phyloP scores from a whole-genome alignment of 2,888 invertebrate species.

The Crioceris asparagi region DNA sequence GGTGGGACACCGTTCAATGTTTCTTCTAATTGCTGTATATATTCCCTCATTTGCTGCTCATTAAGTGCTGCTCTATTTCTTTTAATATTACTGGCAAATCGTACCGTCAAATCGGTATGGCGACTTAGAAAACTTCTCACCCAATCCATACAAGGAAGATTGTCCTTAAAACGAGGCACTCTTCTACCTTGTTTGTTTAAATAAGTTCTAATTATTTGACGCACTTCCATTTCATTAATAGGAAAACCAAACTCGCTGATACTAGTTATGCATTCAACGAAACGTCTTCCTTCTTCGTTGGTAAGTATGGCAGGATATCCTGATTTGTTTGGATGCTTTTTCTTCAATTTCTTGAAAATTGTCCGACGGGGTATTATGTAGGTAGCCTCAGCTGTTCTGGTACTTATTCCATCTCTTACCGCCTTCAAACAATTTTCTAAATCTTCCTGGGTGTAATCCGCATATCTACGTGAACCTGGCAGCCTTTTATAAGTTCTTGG shows the following conservation, averaged over 20 bases:
- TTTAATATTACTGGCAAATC: slow-evolving; percentile 1
- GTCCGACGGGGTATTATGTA: slow-evolving; percentile 5
- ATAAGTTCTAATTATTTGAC: slow-evolving; percentile 2
- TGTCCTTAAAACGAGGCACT: slow-evolving; percentile 4
- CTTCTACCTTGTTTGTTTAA: slow-evolving; percentile 3
- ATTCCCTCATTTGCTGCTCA: no score
- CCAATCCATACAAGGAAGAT: slow-evolving; percentile 5
- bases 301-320: slow-evolving; percentile 3
- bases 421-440: slow-evolving; percentile 3
- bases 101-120: slow-evolving; percentile 2
- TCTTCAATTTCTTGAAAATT: slow-evolving; percentile 3
- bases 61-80: background rate
- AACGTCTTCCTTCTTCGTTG: slow-evolving; percentile 1
- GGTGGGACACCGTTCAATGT: background rate
- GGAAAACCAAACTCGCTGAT: slow-evolving; percentile 1
- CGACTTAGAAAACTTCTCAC: slow-evolving; percentile 1
- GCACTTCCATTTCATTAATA: slow-evolving; percentile 2
- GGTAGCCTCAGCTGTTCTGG: slow-evolving; percentile 1
- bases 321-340: background rate
- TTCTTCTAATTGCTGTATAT: no score
- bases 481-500: slow-evolving; percentile 4
- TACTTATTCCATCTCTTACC: slow-evolving; percentile 4
- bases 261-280: slow-evolving; percentile 3
- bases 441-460: slow-evolving; percentile 3
- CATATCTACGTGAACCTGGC: slow-evolving; percentile 3